Evolutionary conservation across 92 coral and sea anemone genomes (phyloP).

Genomic region (Palythoa grandis): DNA sequence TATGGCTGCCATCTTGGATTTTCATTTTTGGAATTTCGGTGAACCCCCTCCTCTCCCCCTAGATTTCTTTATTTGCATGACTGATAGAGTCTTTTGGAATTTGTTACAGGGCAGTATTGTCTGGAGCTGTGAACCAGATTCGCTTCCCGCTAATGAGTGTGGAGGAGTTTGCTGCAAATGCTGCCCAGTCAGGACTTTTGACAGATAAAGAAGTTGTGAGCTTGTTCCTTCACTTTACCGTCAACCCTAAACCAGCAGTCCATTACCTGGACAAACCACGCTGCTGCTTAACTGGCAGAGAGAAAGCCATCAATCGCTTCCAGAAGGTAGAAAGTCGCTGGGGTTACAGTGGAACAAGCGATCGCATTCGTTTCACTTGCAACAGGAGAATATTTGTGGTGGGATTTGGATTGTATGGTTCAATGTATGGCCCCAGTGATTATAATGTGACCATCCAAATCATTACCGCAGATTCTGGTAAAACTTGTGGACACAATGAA

Average conservation of each 20-base stretch:
- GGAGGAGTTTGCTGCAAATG: constrained; percentile 90
- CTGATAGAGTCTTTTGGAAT: background rate
- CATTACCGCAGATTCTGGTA: constrained; percentile 75
- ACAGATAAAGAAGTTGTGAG: constrained; percentile 96
- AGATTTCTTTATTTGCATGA: no score
- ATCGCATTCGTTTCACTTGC: constrained; percentile 90
- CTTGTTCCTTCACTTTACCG: constrained; percentile 87
- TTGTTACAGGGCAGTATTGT: constrained; percentile 73
- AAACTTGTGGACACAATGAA: constrained; percentile 86
- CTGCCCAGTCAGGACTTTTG: constrained; percentile 85
- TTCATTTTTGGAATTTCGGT: no score
- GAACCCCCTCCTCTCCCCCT: no score
- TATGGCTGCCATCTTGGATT: no score
- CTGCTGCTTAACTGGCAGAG: constrained; percentile 94
- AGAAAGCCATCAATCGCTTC: constrained; percentile 84
- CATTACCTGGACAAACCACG: constrained; percentile 92
- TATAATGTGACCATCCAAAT: constrained; percentile 90
- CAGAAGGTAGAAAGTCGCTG: constrained; percentile 96
- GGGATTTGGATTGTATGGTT: constrained; percentile 94
- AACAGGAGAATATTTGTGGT: constrained; percentile 91
- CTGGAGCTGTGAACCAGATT: constrained; percentile 88
- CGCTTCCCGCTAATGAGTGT: constrained; percentile 96
- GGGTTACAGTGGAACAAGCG: constrained; percentile 99
- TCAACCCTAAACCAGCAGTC: constrained; percentile 93
- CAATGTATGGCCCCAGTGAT: constrained; percentile 97